These are phyloP conservation scores for Zeuzera pyrina DNA, from an alignment of 2,888 invertebrate species.

Conservation along the genomic window DNA sequence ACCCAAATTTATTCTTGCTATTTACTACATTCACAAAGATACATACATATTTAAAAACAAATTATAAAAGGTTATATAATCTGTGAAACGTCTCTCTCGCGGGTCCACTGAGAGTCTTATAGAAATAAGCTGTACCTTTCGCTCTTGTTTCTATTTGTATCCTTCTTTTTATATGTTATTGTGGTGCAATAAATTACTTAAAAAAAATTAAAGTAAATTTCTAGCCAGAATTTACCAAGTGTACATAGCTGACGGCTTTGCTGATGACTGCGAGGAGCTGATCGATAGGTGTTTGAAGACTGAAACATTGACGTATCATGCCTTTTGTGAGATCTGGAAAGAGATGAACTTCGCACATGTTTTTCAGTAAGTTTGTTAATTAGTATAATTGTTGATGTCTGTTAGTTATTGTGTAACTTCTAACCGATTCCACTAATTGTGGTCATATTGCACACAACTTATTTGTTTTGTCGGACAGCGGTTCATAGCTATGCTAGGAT, in stretches of 20 bases:
- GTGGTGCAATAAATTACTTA: too few species aligned
- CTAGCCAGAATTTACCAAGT: slow-evolving; percentile 18
- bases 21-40: too few species aligned
- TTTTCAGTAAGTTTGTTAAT: slow-evolving; percentile 37
- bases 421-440: neutral
- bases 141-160: neutral
- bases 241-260: slow-evolving; percentile 51
- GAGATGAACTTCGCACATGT: slow-evolving; percentile 40
- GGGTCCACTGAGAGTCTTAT: too few species aligned
- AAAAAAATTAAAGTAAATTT: too few species aligned
- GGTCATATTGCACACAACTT: too few species aligned
- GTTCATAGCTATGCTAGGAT: too few species aligned
- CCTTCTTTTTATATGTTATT: too few species aligned
- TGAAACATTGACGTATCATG: slow-evolving; percentile 33
- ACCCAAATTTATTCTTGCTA: too few species aligned
- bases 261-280: slow-evolving; percentile 48
- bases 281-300: slow-evolving; percentile 35
- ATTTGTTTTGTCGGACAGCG: too few species aligned
- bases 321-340: slow-evolving; percentile 45
- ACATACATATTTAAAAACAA: too few species aligned
- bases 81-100: too few species aligned
- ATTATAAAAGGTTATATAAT: too few species aligned
- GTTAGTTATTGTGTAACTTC: neutral
- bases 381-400: neutral
- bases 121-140: neutral